Evolutionary conservation across 2,888 invertebrate species (phyloP).

Genomic region (Periphyllus acericola): DNA sequence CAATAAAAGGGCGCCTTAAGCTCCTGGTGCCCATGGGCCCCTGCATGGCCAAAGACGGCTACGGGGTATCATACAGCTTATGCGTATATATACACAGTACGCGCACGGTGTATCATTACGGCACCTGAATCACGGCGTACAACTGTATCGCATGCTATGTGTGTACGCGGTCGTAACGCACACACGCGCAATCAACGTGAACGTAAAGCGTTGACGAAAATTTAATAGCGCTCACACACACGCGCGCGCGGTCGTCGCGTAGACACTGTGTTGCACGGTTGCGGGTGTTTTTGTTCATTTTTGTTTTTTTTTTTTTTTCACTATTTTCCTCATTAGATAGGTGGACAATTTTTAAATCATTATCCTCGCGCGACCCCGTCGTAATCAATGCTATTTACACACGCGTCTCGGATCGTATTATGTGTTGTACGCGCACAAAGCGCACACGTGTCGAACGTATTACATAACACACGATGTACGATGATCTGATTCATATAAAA

Average conservation of each 20-base stretch:
- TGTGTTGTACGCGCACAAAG: background rate
- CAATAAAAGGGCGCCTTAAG: too few relatives aligned
- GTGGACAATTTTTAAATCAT: constrained; percentile 27
- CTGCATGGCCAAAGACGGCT: too few relatives aligned
- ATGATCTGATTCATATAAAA: background rate
- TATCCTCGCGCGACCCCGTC: background rate
- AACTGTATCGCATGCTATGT: background rate
- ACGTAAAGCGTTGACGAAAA: constrained; percentile 17
- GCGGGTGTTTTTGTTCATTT: background rate
- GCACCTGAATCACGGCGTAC: background rate
- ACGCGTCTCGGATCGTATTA: background rate
- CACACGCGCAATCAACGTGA: background rate
- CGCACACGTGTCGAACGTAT: background rate
- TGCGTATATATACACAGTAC: too few relatives aligned
- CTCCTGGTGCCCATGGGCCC: too few relatives aligned
- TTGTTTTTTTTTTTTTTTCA: background rate
- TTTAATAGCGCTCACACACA: background rate
- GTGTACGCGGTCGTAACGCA: background rate
- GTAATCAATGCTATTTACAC: background rate
- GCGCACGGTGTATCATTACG: background rate
- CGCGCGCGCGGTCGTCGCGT: background rate
- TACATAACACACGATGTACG: background rate
- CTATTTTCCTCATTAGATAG: background rate
- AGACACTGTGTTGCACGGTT: background rate
- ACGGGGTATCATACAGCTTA: too few relatives aligned